A percentile compares a stretch with the other conserved stretches of the same genome.
These are phyloP conservation scores for Blastobasis adustella DNA, from an alignment of 2,888 invertebrate genomes.

Conservation along the genomic window DNA sequence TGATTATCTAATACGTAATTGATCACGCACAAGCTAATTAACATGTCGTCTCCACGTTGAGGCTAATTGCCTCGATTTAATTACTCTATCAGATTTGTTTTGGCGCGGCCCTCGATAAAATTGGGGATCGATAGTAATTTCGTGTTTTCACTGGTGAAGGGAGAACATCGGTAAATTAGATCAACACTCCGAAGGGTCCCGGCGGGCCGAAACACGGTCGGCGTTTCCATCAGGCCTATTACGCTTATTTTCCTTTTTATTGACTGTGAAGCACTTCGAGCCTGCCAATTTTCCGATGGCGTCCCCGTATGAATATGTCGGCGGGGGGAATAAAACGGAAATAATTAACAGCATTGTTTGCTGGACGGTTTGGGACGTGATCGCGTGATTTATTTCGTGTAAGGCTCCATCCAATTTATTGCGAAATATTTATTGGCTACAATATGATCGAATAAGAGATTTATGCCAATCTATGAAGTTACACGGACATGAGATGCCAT, in stretches of 20 bases:
- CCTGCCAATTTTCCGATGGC: constrained; percentile 28
- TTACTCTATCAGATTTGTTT: constrained; percentile 14
- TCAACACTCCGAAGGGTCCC: constrained; percentile 32
- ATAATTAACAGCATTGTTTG: constrained; percentile 6
- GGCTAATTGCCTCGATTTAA: constrained; percentile 27
- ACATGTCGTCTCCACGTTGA: constrained; percentile 31
- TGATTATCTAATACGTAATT: constrained; percentile 24
- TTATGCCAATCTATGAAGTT: neutral
- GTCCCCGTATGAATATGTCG: constrained; percentile 21
- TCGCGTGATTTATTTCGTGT: neutral
- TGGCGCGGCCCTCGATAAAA: constrained; percentile 4
- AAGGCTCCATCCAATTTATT: too few species aligned
- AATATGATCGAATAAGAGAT: neutral
- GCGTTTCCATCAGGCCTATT: constrained; percentile 39
- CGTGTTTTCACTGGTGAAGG: constrained; percentile 21
- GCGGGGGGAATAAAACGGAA: constrained; percentile 24
- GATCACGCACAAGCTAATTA: constrained; percentile 40
- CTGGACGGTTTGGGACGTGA: constrained; percentile 13
- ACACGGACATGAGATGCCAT: too few species aligned
- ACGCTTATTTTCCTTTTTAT: constrained; percentile 42
- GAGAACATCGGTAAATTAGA: constrained; percentile 38
- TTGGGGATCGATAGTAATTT: constrained; percentile 20
- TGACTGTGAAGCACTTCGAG: constrained; percentile 23
- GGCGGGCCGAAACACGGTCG: constrained; percentile 31
- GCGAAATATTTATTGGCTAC: neutral